These are phyloP conservation scores for Aromia moschata DNA, from an alignment of 2,888 invertebrate species.

Conservation along the genomic window DNA sequence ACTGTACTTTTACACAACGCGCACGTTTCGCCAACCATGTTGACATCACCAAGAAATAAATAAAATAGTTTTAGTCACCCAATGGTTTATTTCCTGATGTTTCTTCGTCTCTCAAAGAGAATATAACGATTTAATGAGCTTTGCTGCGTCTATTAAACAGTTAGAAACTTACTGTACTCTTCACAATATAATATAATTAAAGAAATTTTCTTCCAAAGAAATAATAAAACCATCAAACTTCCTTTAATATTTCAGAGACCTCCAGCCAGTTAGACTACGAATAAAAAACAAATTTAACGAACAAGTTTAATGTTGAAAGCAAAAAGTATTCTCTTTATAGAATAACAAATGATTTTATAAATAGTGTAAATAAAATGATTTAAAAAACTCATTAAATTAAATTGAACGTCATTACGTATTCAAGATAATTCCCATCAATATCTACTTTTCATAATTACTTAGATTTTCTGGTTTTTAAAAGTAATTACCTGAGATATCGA, in stretches of 20 bases:
- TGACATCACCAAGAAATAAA: too few species aligned
- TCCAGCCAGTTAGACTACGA: conserved; percentile 8
- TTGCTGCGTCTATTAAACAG: too few species aligned
- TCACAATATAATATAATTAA: too few species aligned
- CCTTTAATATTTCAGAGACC: not conserved
- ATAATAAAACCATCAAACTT: not conserved
- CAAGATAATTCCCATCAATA: conserved; percentile 4
- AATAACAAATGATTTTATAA: conserved; percentile 25
- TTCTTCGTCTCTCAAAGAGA: too few species aligned
- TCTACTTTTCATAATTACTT: conserved; percentile 10
- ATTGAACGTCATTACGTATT: conserved; percentile 13
- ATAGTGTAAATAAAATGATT: conserved; percentile 26
- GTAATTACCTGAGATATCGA: conserved; percentile 19
- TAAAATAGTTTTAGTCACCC: too few species aligned
- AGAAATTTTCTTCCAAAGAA: too few species aligned
- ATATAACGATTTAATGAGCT: too few species aligned
- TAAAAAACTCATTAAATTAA: conserved; percentile 25
- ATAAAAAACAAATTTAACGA: conserved; percentile 15
- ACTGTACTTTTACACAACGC: too few species aligned
- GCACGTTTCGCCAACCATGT: too few species aligned
- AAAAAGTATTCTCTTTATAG: conserved; percentile 18
- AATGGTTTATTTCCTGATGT: too few species aligned
- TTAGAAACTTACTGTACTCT: too few species aligned
- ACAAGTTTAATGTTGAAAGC: not conserved
- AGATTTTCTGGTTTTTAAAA: conserved; percentile 8